Base-by-base conservation (phyloP, 1,140 invertebrate species). In the Drosophila cardini region DNA sequence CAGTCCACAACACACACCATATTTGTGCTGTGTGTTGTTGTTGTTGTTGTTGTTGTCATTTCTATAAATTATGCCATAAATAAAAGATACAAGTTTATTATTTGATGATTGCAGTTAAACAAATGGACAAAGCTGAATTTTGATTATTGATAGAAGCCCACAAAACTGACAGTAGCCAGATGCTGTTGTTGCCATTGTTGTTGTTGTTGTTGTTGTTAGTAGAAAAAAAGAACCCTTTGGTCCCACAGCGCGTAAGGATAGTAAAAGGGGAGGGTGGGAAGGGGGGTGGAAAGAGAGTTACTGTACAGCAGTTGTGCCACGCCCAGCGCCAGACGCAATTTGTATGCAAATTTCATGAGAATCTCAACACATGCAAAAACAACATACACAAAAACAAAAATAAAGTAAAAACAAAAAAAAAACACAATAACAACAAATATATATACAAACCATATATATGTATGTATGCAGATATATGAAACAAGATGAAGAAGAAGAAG, bases 291-390 rank as follows among this genome's bases (percentile, higher is more conserved):
- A 38, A 18, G 18, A 36, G 13, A 2, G 30, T 48, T 40, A 36
- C 62, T 42, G 70, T 60, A 68, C 40, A 73, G 42, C 71, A 18
- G 40, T 55, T 72, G 55, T 67, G 57, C 34, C 45, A 69, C 69
- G 63, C 75, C 81, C 80, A 86, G 76, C 79, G 86, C 85, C 85
- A 90, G 86, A 90, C 85, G 86, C 85, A 90, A 90, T 90, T 90
- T 90, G 87, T 90, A 90, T 90, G 85, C 85, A 90, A 90, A 90
- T 90, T 90, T 85, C 78, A 86, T 90, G 85, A 79, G 85, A 90
- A 90, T 90, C 86, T 89, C 85, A 89, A 85, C 86, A 90, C 86
- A 90, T 90, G 84, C 80, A 78, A 80, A 77, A 77, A 74, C 75
- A 77, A 69, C 60, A 77, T 18, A 57, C 61, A 11, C 10, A 72